Evolutionary conservation across 2,797 vertebrate species (phyloP).

Genomic region (Sciurus carolinensis): DNA sequence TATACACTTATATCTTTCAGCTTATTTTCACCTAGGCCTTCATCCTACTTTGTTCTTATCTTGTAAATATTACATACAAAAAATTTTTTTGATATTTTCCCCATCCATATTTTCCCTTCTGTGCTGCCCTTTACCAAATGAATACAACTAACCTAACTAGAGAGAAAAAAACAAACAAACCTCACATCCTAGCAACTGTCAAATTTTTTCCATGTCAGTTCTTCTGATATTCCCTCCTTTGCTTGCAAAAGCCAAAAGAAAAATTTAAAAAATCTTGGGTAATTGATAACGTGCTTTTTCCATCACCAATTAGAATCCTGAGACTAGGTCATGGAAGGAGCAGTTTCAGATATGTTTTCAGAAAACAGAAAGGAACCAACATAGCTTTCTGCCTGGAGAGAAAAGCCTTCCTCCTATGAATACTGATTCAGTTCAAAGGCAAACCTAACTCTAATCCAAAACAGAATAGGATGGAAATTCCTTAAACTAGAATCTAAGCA

Average conservation of each 20-base stretch:
- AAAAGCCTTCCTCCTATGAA: background rate
- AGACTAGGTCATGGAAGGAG: background rate
- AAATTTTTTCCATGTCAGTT: background rate
- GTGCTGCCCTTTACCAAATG: background rate
- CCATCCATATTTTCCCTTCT: background rate
- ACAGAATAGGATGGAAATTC: background rate
- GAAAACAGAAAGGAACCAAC: constrained; percentile 1
- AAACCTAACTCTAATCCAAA: background rate
- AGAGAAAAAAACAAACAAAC: background rate
- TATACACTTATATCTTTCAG: background rate
- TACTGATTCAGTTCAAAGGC: constrained; percentile 65
- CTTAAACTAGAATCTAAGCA: constrained; percentile 3
- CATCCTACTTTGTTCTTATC: background rate
- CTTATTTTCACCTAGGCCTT: background rate
- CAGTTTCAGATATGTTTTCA: constrained; percentile 23
- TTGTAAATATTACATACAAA: background rate
- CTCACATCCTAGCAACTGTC: background rate
- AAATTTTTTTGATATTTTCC: background rate
- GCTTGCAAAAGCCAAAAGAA: background rate
- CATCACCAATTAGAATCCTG: background rate
- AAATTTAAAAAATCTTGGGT: background rate
- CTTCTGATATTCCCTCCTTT: background rate
- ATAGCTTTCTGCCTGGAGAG: background rate
- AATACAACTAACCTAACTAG: background rate
- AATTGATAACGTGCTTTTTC: constrained; percentile 1